Evolutionary conservation across 2,797 vertebrate genomes (phyloP).

Genomic region (Pseudochirops cupreus): DNA sequence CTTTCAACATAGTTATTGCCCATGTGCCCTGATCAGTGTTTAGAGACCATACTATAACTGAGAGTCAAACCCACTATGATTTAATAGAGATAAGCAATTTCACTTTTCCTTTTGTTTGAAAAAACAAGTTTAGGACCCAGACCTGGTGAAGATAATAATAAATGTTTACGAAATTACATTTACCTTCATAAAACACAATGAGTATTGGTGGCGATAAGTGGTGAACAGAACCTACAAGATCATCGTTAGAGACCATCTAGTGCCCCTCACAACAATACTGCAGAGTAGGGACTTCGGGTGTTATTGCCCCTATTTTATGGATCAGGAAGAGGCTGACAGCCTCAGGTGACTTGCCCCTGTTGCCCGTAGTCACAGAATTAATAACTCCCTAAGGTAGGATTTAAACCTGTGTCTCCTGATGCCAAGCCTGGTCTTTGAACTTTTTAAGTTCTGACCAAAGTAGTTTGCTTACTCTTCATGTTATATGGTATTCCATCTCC

Average conservation of each 20-base stretch:
- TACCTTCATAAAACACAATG: neutral
- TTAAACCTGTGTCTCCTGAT: neutral
- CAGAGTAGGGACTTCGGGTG: neutral
- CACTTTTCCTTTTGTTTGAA: neutral
- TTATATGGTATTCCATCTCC: neutral
- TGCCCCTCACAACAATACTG: neutral
- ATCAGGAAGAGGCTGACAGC: neutral
- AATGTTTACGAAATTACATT: neutral
- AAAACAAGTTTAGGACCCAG: neutral
- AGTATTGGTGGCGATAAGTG: neutral
- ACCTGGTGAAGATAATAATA: neutral
- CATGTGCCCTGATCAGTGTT: neutral
- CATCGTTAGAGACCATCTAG: neutral
- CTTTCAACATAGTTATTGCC: neutral
- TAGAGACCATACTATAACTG: neutral
- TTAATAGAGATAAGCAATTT: neutral
- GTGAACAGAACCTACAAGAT: neutral
- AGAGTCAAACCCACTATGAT: neutral
- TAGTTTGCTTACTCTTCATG: neutral
- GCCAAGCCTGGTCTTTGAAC: neutral
- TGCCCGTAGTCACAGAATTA: neutral
- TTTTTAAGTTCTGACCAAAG: neutral
- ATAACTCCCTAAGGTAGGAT: neutral
- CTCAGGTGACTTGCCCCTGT: neutral
- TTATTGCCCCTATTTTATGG: neutral